Conservation (phyloP, 2,888 invertebrate genomes). For the Cheilosia vulpina region DNA sequence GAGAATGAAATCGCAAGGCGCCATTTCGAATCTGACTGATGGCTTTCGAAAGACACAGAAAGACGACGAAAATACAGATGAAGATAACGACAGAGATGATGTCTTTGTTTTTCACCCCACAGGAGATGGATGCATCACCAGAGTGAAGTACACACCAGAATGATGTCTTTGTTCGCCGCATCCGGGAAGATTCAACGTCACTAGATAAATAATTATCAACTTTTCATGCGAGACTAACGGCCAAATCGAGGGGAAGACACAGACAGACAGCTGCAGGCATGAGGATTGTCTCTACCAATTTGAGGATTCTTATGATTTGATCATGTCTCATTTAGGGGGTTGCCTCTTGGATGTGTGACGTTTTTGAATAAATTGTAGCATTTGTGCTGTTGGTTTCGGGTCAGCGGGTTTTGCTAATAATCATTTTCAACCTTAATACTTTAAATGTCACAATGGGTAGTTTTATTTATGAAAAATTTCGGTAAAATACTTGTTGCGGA, state of each 20-base stretch:
- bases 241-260: background rate
- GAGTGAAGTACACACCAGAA: background rate
- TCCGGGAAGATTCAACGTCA: background rate
- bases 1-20: slow-evolving; percentile 41
- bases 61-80: slow-evolving; percentile 8
- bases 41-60: slow-evolving; percentile 38
- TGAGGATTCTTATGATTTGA: background rate
- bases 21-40: slow-evolving; percentile 62
- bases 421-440: no score
- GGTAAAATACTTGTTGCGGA: no score
- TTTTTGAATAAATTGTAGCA: no score
- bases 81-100: slow-evolving; percentile 4
- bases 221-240: background rate
- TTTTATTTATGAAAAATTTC: no score
- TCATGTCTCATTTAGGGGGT: no score
- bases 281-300: background rate
- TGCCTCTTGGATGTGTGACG: no score
- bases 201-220: slow-evolving; percentile 29
- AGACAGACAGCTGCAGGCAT: background rate
- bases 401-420: no score
- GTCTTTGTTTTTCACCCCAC: slow-evolving; percentile 16
- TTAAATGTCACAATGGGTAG: no score
- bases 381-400: no score
- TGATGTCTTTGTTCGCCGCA: slow-evolving; percentile 20
- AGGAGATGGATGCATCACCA: slow-evolving; percentile 18